These are phyloP conservation scores for Spodoptera exigua DNA, from an alignment of 2,888 invertebrate species.

Conservation along the genomic window DNA sequence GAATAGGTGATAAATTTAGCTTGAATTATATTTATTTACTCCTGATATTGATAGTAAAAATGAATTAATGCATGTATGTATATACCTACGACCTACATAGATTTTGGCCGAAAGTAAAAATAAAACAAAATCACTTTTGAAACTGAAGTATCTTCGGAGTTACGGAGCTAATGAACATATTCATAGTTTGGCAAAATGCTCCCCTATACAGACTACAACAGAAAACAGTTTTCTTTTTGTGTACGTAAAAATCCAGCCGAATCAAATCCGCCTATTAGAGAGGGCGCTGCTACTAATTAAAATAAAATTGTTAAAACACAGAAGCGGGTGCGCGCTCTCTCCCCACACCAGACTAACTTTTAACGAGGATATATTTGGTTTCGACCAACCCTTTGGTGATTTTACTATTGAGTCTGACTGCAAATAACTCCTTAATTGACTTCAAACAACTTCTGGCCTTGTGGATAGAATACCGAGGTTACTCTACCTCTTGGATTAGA, in stretches of 20 bases:
- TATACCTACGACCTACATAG: no score
- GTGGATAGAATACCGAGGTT: conserved; percentile 75
- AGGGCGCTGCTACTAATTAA: conserved; percentile 86
- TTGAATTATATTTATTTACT: no score
- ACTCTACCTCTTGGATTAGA: conserved; percentile 50
- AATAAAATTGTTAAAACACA: conserved; percentile 88
- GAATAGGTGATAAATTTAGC: no score
- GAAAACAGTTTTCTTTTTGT: conserved; percentile 48
- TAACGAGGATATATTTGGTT: conserved; percentile 89
- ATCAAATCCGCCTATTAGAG: conserved; percentile 81
- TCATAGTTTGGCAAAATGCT: conserved; percentile 6
- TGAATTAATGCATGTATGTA: no score
- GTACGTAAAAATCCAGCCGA: conserved; percentile 68
- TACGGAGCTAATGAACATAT: conserved; percentile 19
- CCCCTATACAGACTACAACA: conserved; percentile 10
- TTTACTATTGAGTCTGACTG: conserved; percentile 87
- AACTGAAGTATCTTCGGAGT: conserved; percentile 14
- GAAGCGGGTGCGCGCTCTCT: conserved; percentile 69
- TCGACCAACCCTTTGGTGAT: conserved; percentile 88
- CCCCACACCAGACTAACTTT: conserved; percentile 84
- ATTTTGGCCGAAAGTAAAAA: no score
- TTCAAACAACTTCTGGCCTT: conserved; percentile 85
- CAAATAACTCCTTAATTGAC: conserved; percentile 88
- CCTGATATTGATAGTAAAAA: no score
- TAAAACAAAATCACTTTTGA: conserved; percentile 2